A percentile compares a stretch with the other conserved stretches of the same genome.
Evolutionary conservation across 1,140 invertebrate species (phyloP).

Genomic region (Camponotus floridanus): DNA sequence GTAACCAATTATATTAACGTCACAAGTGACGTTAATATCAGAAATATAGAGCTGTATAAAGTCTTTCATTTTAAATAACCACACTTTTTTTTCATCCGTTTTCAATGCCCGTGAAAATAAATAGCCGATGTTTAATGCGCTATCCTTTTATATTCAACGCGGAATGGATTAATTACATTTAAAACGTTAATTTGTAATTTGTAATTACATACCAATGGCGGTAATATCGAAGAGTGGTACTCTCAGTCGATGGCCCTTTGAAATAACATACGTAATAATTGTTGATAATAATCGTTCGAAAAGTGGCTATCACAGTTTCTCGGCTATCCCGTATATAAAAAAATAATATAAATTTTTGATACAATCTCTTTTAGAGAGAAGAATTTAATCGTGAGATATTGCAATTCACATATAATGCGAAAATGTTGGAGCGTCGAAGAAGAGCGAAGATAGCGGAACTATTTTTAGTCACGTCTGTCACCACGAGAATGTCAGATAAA

Average conservation of each 20-base stretch:
- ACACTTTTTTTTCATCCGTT: neutral
- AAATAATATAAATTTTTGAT: neutral
- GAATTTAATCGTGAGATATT: conserved; percentile 1
- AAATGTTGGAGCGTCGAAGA: conserved; percentile 2
- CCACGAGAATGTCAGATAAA: conserved; percentile 47
- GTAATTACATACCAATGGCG: conserved; percentile 8
- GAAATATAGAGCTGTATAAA: conserved; percentile 32
- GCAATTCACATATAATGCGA: neutral
- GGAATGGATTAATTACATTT: conserved; percentile 42
- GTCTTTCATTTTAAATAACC: conserved; percentile 29
- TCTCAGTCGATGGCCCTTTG: neutral
- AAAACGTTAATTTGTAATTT: conserved; percentile 23
- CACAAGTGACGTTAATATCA: neutral
- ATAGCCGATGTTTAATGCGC: conserved; percentile 23
- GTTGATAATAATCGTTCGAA: neutral
- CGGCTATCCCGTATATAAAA: neutral
- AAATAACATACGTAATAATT: conserved; percentile 18
- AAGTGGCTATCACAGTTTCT: neutral
- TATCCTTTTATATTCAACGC: neutral
- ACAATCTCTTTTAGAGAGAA: neutral
- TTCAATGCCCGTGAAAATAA: conserved; percentile 25
- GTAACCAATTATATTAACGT: conserved; percentile 60
- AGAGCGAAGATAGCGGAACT: conserved; percentile 39
- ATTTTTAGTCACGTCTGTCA: conserved; percentile 57
- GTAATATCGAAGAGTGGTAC: neutral